Conservation (phyloP, 2,113 vertebrate genomes). For the Tretioscincus oriximinensis region DNA sequence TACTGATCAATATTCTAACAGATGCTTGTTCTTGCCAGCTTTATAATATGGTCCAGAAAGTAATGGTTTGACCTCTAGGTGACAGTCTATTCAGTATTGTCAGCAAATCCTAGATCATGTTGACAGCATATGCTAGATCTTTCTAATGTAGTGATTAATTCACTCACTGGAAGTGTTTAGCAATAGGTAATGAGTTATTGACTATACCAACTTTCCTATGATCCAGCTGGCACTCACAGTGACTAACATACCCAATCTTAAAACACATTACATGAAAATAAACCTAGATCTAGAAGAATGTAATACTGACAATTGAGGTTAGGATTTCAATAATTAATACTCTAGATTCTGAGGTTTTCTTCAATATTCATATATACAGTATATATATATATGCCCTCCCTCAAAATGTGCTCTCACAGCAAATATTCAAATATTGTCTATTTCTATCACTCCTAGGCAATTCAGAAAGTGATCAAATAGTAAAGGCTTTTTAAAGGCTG, state of each 20-base stretch:
- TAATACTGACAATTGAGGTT: neutral
- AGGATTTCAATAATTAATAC: neutral
- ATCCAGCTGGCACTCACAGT: neutral
- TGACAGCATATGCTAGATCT: neutral
- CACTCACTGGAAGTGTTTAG: neutral
- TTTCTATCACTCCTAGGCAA: too few relatives aligned
- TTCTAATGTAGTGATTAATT: neutral
- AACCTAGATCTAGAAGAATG: neutral
- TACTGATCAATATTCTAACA: neutral
- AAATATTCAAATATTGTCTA: too few relatives aligned
- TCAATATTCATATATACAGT: too few relatives aligned
- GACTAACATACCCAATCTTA: neutral
- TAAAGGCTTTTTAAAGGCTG: too few relatives aligned
- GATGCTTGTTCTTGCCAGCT: neutral
- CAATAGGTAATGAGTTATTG: neutral
- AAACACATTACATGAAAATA: neutral
- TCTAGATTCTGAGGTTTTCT: neutral
- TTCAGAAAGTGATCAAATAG: too few relatives aligned
- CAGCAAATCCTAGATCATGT: neutral
- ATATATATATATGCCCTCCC: too few relatives aligned
- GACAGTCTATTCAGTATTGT: neutral
- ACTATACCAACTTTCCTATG: neutral
- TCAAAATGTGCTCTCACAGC: too few relatives aligned
- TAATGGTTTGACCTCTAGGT: neutral
- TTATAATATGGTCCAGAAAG: neutral